Base-by-base conservation (phyloP, 2,888 invertebrate genomes). In the Tenthredo amoena region DNA sequence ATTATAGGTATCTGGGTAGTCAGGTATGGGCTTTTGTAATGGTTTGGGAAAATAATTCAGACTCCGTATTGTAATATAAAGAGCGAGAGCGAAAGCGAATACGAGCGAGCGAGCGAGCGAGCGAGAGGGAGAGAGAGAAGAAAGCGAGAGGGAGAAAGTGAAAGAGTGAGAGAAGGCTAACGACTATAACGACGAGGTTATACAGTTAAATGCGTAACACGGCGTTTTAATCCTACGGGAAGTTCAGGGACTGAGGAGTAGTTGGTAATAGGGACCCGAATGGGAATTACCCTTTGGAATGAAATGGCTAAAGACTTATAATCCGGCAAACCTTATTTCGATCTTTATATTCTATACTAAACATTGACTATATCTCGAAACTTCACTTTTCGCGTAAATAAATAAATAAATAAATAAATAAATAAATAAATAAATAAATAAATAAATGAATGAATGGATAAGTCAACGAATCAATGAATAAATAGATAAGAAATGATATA, bases 121-220 rank as follows among this genome's bases (percentile, higher is more conserved):
- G 82, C 18, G 40, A 40, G 21, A 43, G 47, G 71, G 62, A 43
- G 68, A 71, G 43, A 72, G 83, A 77, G 82, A 81, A 85, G 84
- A 85, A 79, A 72, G 85, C 82, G 74, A 68, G 86, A 84, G 86
- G 83, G 77, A 55, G 74, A 79, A 84, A 62, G 37, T 50, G 86
- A 65, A 72, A 37, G 26, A 40, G 58, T 34, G 50, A 81, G 79
- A 31, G 71, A 81, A 84, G 62, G 72, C 85, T 84, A 50, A 84
- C 85, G 84, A 74, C 43, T 43, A 74, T 43, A 43, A 40, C 74
- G 74, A 47, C n/a, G 50, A 77, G 58, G 50, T 77, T 77, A 55
- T 55, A 77, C 55, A 77, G 77, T 77, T 55, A 55, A 77, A 77
- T 12, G 77, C 47, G 77, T 77, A 77, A 77, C 47, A 18, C 77